Evolutionary conservation across 2,113 vertebrate genomes (phyloP), one percentile per base, ranked within the genome.

Genomic region (Perca flavescens): DNA sequence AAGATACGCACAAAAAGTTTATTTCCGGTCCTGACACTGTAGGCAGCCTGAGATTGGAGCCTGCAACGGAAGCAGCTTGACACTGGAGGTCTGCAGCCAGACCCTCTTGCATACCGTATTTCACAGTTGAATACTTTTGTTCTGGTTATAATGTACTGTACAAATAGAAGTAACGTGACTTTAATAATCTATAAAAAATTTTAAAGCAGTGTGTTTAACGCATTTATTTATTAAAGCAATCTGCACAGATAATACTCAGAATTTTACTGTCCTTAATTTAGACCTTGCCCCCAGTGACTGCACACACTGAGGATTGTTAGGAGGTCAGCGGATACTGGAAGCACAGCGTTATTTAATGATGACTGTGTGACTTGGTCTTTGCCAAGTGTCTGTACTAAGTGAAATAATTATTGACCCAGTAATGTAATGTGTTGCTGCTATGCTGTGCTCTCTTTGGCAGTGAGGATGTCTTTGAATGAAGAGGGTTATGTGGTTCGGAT

Each of bases 401-500:
- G 11, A 4, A 50, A 40, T 22, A 58, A 31, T 60, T 65, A 12
- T 9, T 21, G 25, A 73, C 17, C 19, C 16, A n/a, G 28, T 36
- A 9, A 28, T 34, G n/a, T 36, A 61, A 75, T 60, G 12, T 77
- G 28, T 71, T 80, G 25, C 36, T 77, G 22, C 46, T 79, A 16
- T 83, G 11, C 65, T 88, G 2, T 89, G 14, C 8, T 60, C 10
- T 70, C 40, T 86, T 64, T 89, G 78, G 74, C 73, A 90, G 88
- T 84, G 85, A 92, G 84, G 63, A 96, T 96, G 95, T 96, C 95
- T 88, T 83, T 92, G 67, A 95, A 91, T 73, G 95, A 95, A 0
- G 96, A 96, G 66, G 96, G 95, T 12, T 97, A 94, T 53, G 96
- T 96, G 83, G 96, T 97, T 49, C 92, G 96, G 77, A 95, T 97